These are phyloP conservation scores for Drosophila teissieri DNA, from an alignment of 1,140 invertebrate genomes.

Conservation along the genomic window DNA sequence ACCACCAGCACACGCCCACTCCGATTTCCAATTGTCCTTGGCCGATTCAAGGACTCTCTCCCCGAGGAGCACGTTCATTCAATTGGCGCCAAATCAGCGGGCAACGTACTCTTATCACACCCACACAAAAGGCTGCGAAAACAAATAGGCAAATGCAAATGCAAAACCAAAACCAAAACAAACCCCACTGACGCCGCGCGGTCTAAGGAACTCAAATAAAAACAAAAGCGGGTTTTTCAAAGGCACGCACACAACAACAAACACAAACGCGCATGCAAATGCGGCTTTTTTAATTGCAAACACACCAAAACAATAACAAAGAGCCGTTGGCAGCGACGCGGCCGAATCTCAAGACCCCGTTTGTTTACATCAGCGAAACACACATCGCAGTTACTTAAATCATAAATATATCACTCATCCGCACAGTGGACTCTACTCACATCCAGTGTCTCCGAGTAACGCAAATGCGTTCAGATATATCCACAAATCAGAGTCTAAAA, in stretches of 20 bases:
- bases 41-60: conserved; percentile 36
- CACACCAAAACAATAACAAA: conserved; percentile 43
- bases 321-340: conserved; percentile 36
- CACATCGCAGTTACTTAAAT: background rate
- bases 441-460: conserved; percentile 27
- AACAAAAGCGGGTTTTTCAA: conserved; percentile 45
- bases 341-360: conserved; percentile 79
- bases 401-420: conserved; percentile 40
- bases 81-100: conserved; percentile 55
- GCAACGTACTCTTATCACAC: conserved; percentile 67
- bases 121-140: conserved; percentile 31
- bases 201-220: conserved; percentile 10
- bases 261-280: conserved; percentile 61
- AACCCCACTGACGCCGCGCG: conserved; percentile 39
- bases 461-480: conserved; percentile 22
- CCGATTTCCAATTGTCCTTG: conserved; percentile 23
- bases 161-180: conserved; percentile 59
- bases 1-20: conserved; percentile 7
- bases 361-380: conserved; percentile 67
- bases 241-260: conserved; percentile 20
- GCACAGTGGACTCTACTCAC: conserved; percentile 65
- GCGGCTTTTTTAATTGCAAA: conserved; percentile 71
- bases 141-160: conserved; percentile 40
- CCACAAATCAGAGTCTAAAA: conserved; percentile 14
- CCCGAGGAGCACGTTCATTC: conserved; percentile 18